phyloP scores from a whole-genome alignment of 2,888 invertebrate species.

The Mythimna vitellina region DNA sequence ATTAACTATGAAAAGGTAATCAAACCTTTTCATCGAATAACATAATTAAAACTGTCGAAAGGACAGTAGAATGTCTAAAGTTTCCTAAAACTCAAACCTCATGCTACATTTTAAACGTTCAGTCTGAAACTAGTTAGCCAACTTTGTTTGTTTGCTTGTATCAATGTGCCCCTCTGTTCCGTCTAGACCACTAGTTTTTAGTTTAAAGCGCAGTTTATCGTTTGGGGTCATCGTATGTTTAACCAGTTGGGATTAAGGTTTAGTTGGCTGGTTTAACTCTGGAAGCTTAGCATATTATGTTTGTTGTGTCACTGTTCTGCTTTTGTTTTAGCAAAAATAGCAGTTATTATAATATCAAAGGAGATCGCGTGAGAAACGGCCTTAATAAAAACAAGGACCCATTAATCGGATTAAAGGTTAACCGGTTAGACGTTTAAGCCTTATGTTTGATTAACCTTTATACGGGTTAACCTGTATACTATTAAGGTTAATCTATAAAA shows the following conservation, averaged over 20 bases:
- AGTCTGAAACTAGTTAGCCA: constrained; percentile 16
- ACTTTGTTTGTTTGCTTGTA: constrained; percentile 14
- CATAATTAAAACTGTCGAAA: constrained; percentile 13
- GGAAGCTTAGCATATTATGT: not conserved
- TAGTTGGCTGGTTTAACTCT: not conserved
- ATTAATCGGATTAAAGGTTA: too few species aligned
- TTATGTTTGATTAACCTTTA: too few species aligned
- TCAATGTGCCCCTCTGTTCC: constrained; percentile 16
- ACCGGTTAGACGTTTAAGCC: too few species aligned
- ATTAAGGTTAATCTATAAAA: too few species aligned
- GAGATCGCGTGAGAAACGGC: too few species aligned
- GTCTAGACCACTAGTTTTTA: constrained; percentile 45
- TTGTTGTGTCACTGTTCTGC: not conserved
- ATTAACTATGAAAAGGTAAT: too few species aligned
- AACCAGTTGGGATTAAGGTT: constrained; percentile 18
- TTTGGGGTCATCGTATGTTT: constrained; percentile 34
- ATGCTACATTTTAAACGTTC: constrained; percentile 21
- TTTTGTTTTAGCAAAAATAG: not conserved
- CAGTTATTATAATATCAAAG: too few species aligned
- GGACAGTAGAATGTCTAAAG: not conserved
- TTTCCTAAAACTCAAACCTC: constrained; percentile 6
- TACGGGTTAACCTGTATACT: too few species aligned
- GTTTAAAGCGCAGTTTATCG: constrained; percentile 22
- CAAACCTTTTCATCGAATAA: too few species aligned
- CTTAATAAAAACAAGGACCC: too few species aligned